Base-by-base conservation (phyloP, 2,797 vertebrate genomes). In the Anableps anableps region DNA sequence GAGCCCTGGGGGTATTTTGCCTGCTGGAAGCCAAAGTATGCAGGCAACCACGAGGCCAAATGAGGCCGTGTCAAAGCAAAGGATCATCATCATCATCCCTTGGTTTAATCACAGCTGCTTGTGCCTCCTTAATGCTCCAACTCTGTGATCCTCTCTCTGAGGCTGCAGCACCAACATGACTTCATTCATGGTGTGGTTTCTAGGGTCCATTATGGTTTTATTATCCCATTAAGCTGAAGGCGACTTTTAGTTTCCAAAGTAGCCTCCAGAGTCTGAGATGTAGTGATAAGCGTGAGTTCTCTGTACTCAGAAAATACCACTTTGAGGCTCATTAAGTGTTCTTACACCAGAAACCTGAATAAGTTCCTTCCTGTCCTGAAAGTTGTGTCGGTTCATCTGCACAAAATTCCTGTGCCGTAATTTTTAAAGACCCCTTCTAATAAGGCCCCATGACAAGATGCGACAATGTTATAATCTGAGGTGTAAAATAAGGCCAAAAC, bases 31-130 rank as follows among this genome's bases (percentile, higher is more conserved):
- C 91, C 47, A 72, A 90, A 85, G 88, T 89, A 93, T 92, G 92
- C 91, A 85, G 83, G 88, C 86, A 88, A 91, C 91, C 91, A 80
- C 80, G 93, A 94, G 91, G 94, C 93, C 93, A 93, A 93, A 94
- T 91, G 92, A 94, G 93, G 91, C 86, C 76, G 90, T 93, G 90
- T 92, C 88, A 89, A 83, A 83, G 88, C 72, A 10, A 73, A 86
- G 84, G 89, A 86, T 90, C 88, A 68, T 91, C 90, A 31, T 34
- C 66, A 58, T 16, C 66, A 82, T 88, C 86, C 81, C 87, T 88
- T 84, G 77, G 84, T 89, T 87, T 90, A 88, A 89, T 91, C 84
- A 66, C 87, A 88, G 90, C 91, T 90, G 91, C 83, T 91, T 85
- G 80, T 43, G 13, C 85, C 80, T 86, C 82, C 80, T 74, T 86